phyloP scores from a whole-genome alignment of 2,888 invertebrate species.

The Myopa testacea region DNA sequence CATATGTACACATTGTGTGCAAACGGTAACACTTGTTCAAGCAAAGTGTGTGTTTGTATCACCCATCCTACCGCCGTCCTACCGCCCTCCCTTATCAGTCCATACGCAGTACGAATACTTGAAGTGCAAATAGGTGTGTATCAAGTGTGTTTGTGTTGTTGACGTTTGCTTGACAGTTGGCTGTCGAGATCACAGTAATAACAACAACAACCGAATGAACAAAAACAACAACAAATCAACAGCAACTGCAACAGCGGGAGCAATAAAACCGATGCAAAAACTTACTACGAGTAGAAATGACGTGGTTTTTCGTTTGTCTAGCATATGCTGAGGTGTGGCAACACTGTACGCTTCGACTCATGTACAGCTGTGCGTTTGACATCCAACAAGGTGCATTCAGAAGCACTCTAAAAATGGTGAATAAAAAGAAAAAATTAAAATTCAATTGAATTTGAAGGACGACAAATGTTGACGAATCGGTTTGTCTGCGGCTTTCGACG shows the following conservation, averaged over 20 bases:
- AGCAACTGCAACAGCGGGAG: too few relatives aligned
- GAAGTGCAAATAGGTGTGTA: neutral
- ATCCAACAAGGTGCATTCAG: neutral
- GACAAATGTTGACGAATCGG: slow-evolving; percentile 45
- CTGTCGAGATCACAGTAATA: neutral
- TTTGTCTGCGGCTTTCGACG: slow-evolving; percentile 23
- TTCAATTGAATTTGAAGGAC: slow-evolving; percentile 60
- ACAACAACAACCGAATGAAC: neutral
- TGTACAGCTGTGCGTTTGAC: neutral
- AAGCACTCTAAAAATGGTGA: neutral
- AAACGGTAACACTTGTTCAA: too few relatives aligned
- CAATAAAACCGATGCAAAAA: neutral
- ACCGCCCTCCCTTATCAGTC: neutral
- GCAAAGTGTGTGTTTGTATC: too few relatives aligned
- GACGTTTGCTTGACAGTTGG: slow-evolving; percentile 10
- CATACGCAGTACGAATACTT: neutral
- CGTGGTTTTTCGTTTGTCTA: neutral
- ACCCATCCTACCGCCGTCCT: too few relatives aligned
- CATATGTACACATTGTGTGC: too few relatives aligned
- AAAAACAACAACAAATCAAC: neutral
- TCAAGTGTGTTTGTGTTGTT: neutral
- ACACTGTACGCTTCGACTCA: neutral
- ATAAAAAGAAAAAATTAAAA: slow-evolving; percentile 53
- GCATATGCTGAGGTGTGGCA: slow-evolving; percentile 13
- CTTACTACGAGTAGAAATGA: neutral